These are phyloP conservation scores for Paedocypris sp. DNA, from an alignment of 2,113 vertebrate genomes.

Conservation along the genomic window DNA sequence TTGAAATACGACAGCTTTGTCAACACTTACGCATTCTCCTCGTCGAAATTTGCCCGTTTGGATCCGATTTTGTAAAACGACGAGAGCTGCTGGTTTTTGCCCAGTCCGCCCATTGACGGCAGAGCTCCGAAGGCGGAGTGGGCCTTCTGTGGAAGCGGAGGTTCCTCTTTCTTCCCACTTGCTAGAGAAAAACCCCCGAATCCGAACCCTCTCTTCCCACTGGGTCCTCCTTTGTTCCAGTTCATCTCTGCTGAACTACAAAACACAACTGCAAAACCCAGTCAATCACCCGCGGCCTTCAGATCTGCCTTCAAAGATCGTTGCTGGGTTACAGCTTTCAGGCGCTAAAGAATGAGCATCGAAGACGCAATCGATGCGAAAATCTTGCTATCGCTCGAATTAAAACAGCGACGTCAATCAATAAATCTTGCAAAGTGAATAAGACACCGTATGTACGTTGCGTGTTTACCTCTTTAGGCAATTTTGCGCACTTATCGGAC, in stretches of 20 bases:
- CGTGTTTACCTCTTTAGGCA: constrained; percentile 4
- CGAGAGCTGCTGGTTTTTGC: constrained; percentile 82
- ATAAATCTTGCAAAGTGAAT: constrained; percentile 8
- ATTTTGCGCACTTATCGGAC: not conserved
- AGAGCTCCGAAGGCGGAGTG: constrained; percentile 76
- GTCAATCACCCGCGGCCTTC: no score
- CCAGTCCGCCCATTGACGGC: constrained; percentile 66
- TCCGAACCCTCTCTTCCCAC: constrained; percentile 89
- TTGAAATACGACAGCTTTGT: not conserved
- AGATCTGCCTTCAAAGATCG: no score
- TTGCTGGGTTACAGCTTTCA: no score
- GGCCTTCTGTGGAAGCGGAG: constrained; percentile 65
- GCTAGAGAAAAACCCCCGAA: constrained; percentile 92
- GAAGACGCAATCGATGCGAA: no score
- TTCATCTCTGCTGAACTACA: constrained; percentile 70
- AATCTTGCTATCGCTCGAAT: not conserved
- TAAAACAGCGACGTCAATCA: not conserved
- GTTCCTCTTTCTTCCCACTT: constrained; percentile 84
- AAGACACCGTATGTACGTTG: not conserved
- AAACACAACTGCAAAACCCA: not conserved
- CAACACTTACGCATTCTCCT: constrained; percentile 81
- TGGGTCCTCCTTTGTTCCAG: constrained; percentile 93
- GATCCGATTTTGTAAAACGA: constrained; percentile 98
- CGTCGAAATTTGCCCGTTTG: constrained; percentile 91
- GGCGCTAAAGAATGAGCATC: not conserved